Evolutionary conservation across 2,888 invertebrate genomes (phyloP), one percentile per base, ranked within the genome.

Genomic region (Liodrosophila aerea): DNA sequence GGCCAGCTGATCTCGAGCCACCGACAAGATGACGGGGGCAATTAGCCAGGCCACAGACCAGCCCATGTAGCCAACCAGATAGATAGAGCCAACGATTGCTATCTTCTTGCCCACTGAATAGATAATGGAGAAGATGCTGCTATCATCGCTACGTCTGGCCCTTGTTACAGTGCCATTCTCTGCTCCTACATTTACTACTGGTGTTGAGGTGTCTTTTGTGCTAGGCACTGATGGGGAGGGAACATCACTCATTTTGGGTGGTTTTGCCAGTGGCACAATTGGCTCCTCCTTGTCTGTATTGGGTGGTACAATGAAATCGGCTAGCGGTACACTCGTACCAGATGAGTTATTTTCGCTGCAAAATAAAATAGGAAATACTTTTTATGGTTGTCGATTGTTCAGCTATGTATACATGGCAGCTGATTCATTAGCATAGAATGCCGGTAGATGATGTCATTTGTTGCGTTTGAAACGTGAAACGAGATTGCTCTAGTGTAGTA

Each of bases 11-110:
- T 95, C 94, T 45, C 95, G 92, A 73, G 96, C 92, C 51, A 96
- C 95, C 3, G 95, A 93, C 49, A 97, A 91, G 16, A 96, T 92
- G 18, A 97, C 92, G 0, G 97, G 97, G 0, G 88, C 87, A 64
- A 97, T 92, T 15, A 98, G 92, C 98, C 98, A 98, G 41, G 96
- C 97, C 37, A 89, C 89, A 8, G 89, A 89, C 93, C 96, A 94
- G 88, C 95, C 94, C 94, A 95, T 94, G 86, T 96, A 96, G 1
- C 96, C 96, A 45, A 94, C 93, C 49, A 95, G 89, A 90, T 96
- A 96, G 39, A 96, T 94, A 7, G 93, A 91, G 16, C 95, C 95
- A 18, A 95, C 94, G 50, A 95, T 91, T 47, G 93, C 92, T 40
- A 94, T 92, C 90, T 94, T 94, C 88, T 94, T 94, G 27, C 92